Conservation (phyloP, 2,113 vertebrate species). For the Amphilophus citrinellus region DNA sequence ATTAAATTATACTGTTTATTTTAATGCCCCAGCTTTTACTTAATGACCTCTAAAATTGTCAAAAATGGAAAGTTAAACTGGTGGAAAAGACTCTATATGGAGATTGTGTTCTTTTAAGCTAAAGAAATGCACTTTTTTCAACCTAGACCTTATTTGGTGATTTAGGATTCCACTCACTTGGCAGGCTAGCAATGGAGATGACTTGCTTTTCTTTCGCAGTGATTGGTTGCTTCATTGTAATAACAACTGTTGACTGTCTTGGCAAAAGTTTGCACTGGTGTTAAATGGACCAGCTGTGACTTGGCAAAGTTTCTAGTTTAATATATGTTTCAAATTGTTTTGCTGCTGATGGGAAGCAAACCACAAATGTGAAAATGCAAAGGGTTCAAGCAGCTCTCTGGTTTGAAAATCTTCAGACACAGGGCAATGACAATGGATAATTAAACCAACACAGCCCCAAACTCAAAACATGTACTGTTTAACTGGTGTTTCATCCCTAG, state of each 20-base stretch:
- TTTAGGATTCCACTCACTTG: neutral
- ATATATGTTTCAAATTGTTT: neutral
- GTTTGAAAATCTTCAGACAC: neutral
- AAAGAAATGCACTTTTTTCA: neutral
- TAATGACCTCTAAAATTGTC: neutral
- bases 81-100: constrained; percentile 5
- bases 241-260: neutral
- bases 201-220: neutral
- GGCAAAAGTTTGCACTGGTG: neutral
- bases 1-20: neutral
- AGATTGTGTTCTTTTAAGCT: neutral
- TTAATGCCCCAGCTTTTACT: constrained; percentile 7
- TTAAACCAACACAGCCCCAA: neutral
- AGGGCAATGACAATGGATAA: neutral
- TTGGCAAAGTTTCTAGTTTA: neutral
- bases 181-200: neutral
- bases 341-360: neutral
- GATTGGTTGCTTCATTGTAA: neutral
- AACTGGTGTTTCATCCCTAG: too few relatives aligned
- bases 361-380: neutral
- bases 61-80: constrained; percentile 5
- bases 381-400: neutral
- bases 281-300: neutral
- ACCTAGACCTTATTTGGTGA: neutral
- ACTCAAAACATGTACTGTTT: neutral